Evolutionary conservation across 1,140 invertebrate species (phyloP), one percentile per base, ranked within the genome.

Genomic region (Drosophila triauraria): DNA sequence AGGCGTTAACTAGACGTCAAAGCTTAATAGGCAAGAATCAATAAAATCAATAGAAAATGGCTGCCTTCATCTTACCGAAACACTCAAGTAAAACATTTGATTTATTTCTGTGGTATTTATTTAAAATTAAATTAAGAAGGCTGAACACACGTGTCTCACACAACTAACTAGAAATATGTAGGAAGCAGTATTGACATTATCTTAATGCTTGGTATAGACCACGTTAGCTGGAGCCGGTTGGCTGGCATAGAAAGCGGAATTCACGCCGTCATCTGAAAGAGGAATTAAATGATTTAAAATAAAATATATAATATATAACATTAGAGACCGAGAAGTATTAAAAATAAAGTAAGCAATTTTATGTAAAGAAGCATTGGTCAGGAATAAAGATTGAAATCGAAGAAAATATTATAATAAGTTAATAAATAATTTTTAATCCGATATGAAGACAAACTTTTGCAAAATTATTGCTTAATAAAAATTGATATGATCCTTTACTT

Each of bases 151-250:
- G 23, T 20, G 23, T 51, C 27, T 38, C 35, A 59, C 32, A 46
- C 23, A 40, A 17, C 40, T 61, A 71, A 53, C 46, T 63, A 69
- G 15, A n/a, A 32, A n/a, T 57, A 54, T 38, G 51, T 38, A 61
- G 43, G 23, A 50, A 44, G 23, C 10, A 54, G 46, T 51, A 42
- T 32, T 46, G 48, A 8, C 15, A 25, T 30, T 57, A 13, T 42
- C 13, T 63, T 70, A 86, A 40, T 91, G 82, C 25, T 67, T 67
- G 20, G 85, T 91, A 7, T 70, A 61, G 48, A 87, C 84, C 67
- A 86, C 87, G 59, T 67, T 74, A 23, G 91, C 91, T 1, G 87
- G 58, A 12, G 86, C 60, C n/a, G 78, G 87, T 30, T 92, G 91
- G 38, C 54, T 50, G 9, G 86, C 79, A 71, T 87, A 91, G 44